A percentile compares a stretch with the other conserved stretches of the same genome.
These are phyloP conservation scores for Drosophila oshimai DNA, from an alignment of 1,140 invertebrate genomes.

Conservation along the genomic window DNA sequence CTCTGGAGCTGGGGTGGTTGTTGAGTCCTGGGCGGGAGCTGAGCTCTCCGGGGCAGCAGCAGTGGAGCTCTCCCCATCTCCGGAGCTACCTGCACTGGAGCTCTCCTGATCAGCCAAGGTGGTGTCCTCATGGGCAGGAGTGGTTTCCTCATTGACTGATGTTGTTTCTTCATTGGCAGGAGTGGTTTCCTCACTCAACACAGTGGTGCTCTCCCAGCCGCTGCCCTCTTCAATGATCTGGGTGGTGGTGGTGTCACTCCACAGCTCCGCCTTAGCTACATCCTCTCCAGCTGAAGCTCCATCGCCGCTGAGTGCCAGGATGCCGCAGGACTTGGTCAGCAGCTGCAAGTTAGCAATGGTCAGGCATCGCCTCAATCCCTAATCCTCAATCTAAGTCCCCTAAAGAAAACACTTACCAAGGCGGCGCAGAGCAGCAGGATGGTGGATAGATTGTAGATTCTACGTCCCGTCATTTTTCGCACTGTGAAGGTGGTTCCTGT, in stretches of 20 bases:
- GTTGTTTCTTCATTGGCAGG: not conserved
- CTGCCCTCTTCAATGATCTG: conserved; percentile 43
- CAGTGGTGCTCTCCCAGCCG: conserved; percentile 35
- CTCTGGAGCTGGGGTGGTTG: not conserved
- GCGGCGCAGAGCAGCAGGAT: conserved; percentile 53
- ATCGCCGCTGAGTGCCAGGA: conserved; percentile 52
- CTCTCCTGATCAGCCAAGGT: not conserved
- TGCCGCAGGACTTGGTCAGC: conserved; percentile 61
- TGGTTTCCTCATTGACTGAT: not conserved
- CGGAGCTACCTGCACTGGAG: not conserved
- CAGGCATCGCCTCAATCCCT: conserved; percentile 23
- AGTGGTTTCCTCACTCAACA: conserved; percentile 4
- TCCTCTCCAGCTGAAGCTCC: not conserved
- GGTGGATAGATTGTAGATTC: conserved; percentile 33
- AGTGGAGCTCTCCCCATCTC: conserved; percentile 1
- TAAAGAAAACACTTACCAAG: conserved; percentile 47
- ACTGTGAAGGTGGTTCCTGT: conserved; percentile 29
- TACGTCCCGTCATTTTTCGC: conserved; percentile 25
- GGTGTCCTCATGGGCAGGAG: conserved; percentile 2
- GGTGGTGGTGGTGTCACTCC: conserved; percentile 44
- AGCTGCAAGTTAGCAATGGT: conserved; percentile 49
- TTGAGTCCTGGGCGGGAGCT: too few species aligned
- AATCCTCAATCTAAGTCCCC: not conserved
- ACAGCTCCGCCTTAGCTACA: conserved; percentile 23
- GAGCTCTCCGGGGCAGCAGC: not conserved